Evolutionary conservation across 1,140 invertebrate species (phyloP).

Genomic region (Myzus persicae): DNA sequence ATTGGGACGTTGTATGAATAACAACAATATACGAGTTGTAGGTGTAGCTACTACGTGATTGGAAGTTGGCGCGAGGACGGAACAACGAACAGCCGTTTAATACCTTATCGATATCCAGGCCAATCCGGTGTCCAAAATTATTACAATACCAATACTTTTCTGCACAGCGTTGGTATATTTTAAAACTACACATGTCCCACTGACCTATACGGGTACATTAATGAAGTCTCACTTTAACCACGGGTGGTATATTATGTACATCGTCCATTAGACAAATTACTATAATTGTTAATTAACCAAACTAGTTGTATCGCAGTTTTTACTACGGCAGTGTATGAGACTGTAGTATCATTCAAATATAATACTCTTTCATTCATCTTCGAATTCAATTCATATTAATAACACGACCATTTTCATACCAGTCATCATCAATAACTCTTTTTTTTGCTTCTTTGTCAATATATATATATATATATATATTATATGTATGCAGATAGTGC

Average conservation of each 20-base stretch:
- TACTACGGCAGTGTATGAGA: not conserved
- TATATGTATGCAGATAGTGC: not conserved
- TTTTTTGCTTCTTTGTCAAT: not conserved
- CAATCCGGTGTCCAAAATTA: not conserved
- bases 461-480: no score
- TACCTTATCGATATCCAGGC: not conserved
- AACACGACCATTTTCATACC: not conserved
- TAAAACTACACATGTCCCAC: conserved; percentile 19
- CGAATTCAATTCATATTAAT: not conserved
- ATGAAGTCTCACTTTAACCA: conserved; percentile 24
- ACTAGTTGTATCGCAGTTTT: not conserved
- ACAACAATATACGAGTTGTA: not conserved
- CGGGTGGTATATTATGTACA: not conserved
- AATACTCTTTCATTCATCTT: conserved; percentile 13
- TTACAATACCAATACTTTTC: not conserved
- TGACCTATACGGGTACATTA: conserved; percentile 44
- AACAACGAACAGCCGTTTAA: not conserved
- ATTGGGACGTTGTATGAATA: not conserved
- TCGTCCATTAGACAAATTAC: not conserved
- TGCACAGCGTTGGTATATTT: not conserved
- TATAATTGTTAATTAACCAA: not conserved
- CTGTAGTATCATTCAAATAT: not conserved
- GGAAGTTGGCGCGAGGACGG: not conserved
- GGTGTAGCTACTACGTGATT: not conserved
- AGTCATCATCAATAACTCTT: not conserved